Conservation (phyloP, 2,797 vertebrate genomes). For the Champsocephalus gunnari region DNA sequence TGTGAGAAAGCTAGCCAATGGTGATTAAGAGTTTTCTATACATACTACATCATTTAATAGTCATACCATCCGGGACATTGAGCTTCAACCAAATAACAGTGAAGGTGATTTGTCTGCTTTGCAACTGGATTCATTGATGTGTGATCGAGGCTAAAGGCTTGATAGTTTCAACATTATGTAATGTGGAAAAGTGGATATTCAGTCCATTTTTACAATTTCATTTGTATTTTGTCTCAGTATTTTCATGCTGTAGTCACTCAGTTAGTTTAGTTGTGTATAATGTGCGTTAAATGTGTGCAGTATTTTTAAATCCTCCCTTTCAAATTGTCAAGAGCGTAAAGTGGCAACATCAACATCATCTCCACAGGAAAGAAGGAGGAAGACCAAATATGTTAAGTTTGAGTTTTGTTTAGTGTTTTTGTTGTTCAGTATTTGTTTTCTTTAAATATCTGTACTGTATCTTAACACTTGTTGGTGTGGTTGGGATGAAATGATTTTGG, state of each 20-base stretch:
- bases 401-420: conserved; percentile 40
- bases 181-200: neutral
- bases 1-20: too few species aligned
- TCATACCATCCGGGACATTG: too few species aligned
- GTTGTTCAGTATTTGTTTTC: conserved; percentile 27
- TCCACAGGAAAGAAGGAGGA: conserved; percentile 3
- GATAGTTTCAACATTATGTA: neutral
- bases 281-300: conserved; percentile 3
- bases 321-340: neutral
- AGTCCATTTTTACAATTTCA: neutral
- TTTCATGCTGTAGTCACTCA: neutral
- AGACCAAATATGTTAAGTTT: conserved; percentile 19
- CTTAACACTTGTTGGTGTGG: conserved; percentile 25
- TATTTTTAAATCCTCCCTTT: conserved; percentile 7
- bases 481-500: conserved; percentile 1
- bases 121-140: neutral
- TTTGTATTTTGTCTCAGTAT: neutral
- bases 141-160: neutral
- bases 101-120: neutral
- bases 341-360: neutral
- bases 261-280: neutral
- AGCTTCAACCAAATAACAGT: neutral
- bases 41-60: too few species aligned
- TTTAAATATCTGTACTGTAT: conserved; percentile 60
- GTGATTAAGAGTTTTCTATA: too few species aligned